phyloP scores from a whole-genome alignment of 2,797 vertebrate genomes.

The Chrosomus eos region DNA sequence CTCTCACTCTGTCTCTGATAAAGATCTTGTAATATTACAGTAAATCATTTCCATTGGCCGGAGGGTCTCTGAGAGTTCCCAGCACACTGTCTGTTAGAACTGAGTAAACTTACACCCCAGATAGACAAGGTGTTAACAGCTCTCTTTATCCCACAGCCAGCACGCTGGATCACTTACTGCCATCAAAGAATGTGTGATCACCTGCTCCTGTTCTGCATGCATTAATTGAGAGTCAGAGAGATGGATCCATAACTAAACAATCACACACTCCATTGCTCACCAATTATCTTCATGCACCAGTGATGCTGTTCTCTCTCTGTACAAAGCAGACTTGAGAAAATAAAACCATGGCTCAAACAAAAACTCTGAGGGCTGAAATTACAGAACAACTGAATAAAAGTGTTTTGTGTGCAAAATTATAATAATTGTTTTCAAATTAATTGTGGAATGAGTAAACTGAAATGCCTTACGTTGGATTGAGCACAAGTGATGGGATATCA shows the following conservation, averaged over 20 bases:
- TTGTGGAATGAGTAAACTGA: not conserved
- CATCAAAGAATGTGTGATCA: slow-evolving; percentile 80
- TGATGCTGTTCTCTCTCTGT: slow-evolving; percentile 13
- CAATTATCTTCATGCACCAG: slow-evolving; percentile 28
- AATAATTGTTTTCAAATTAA: not conserved
- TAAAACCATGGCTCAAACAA: slow-evolving; percentile 16
- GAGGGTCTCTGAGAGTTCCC: slow-evolving; percentile 73
- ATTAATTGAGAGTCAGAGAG: slow-evolving; percentile 40
- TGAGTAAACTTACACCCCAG: slow-evolving; percentile 75
- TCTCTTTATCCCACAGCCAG: slow-evolving; percentile 83
- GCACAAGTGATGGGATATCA: not conserved
- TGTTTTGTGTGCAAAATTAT: not conserved
- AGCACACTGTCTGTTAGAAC: slow-evolving; percentile 74
- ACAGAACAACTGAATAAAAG: not conserved
- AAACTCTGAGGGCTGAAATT: not conserved
- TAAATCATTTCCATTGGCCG: slow-evolving; percentile 75
- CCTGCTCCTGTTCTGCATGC: slow-evolving; percentile 57
- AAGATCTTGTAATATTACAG: slow-evolving; percentile 79
- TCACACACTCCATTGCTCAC: slow-evolving; percentile 21
- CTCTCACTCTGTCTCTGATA: slow-evolving; percentile 71
- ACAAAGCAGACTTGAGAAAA: slow-evolving; percentile 7
- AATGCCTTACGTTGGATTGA: not conserved
- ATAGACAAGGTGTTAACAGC: slow-evolving; percentile 84
- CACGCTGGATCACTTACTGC: slow-evolving; percentile 76
- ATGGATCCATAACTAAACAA: slow-evolving; percentile 42